These are phyloP conservation scores for Gymnocypris eckloni DNA, from an alignment of 2,797 vertebrate genomes.

Conservation along the genomic window DNA sequence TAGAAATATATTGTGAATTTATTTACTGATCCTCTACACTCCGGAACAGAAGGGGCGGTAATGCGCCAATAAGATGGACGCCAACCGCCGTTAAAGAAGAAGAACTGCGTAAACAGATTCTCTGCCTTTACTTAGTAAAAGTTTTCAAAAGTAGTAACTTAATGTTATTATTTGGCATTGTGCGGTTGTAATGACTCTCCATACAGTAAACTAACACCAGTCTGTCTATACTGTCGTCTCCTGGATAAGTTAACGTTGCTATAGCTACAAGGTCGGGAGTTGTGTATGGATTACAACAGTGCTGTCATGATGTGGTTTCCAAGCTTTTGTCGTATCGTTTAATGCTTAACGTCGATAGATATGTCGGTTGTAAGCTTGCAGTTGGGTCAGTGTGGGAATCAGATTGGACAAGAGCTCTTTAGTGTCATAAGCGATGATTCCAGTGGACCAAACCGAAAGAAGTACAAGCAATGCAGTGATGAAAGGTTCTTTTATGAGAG, in stretches of 20 bases:
- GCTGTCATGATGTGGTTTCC: neutral
- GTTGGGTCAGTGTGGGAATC: constrained; percentile 97
- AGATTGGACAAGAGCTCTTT: constrained; percentile 89
- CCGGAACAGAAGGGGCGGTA: no score
- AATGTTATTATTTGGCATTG: neutral
- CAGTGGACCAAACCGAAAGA: constrained; percentile 69
- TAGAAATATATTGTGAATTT: no score
- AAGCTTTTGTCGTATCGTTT: neutral
- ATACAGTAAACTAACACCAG: neutral
- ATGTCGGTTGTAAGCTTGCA: constrained; percentile 94
- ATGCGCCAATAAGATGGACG: no score
- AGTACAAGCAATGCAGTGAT: constrained; percentile 75
- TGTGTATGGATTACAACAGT: neutral
- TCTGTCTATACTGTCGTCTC: neutral
- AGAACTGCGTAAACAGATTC: neutral
- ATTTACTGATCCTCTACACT: no score
- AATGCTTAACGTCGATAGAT: neutral
- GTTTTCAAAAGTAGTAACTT: neutral
- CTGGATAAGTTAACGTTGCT: neutral
- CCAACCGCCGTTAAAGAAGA: no score
- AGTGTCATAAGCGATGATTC: constrained; percentile 79
- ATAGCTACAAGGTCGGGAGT: neutral
- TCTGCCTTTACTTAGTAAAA: neutral
- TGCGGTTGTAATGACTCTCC: neutral
- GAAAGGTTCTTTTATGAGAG: constrained; percentile 88